Evolutionary conservation across 2,113 vertebrate species (phyloP).

Genomic region (Tonatia bakeri): DNA sequence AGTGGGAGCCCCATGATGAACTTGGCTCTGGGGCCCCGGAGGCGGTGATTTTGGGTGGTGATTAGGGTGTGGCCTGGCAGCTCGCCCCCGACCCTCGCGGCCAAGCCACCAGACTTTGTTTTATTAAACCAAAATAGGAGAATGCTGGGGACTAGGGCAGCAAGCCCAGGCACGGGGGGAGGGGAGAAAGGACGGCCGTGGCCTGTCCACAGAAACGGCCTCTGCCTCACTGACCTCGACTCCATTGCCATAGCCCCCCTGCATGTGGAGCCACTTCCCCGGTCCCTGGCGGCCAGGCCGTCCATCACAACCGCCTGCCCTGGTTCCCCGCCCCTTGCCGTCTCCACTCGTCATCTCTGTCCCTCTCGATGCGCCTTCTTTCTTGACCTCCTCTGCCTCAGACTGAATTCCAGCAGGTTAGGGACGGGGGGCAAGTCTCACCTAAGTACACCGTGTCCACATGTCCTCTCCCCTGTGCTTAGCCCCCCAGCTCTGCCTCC

Average conservation of each 20-base stretch:
- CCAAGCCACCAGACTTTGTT: conserved; percentile 58
- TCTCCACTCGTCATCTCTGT: background rate
- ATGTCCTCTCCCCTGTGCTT: background rate
- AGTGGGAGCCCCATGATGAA: background rate
- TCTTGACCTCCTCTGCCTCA: background rate
- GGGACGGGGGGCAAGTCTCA: conserved; percentile 82
- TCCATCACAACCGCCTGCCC: background rate
- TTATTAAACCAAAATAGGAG: conserved; percentile 80
- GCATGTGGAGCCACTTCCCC: background rate
- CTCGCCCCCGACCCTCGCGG: background rate
- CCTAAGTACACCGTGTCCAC: background rate
- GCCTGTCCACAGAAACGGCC: conserved; percentile 6
- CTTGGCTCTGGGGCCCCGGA: background rate
- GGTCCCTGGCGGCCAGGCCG: background rate
- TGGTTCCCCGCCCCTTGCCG: background rate
- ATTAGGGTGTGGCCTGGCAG: conserved; percentile 56
- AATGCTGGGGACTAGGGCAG: conserved; percentile 59
- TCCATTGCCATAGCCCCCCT: background rate
- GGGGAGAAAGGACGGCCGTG: background rate
- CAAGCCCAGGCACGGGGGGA: conserved; percentile 57
- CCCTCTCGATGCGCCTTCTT: background rate
- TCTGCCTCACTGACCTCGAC: background rate
- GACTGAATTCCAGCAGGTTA: conserved; percentile 78
- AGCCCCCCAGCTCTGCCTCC: background rate
- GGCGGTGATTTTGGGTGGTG: conserved; percentile 14